These are phyloP conservation scores for Psilanteris sp. DNA, from an alignment of 1,140 invertebrate genomes.

Conservation along the genomic window DNA sequence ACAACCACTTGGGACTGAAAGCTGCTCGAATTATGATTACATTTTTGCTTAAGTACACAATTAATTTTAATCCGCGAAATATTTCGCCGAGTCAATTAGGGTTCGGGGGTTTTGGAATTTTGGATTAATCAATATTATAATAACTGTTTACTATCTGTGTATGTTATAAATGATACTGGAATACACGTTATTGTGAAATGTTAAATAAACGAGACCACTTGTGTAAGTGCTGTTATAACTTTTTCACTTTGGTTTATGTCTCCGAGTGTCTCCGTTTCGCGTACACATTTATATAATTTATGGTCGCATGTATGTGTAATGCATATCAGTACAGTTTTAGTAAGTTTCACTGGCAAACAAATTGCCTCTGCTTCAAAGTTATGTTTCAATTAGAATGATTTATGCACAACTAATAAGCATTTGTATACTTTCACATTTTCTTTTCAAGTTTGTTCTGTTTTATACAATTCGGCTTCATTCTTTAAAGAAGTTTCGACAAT, in stretches of 20 bases:
- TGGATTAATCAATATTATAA: too few species aligned
- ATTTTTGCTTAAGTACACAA: too few species aligned
- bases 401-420: neutral
- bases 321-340: slow-evolving; percentile 38
- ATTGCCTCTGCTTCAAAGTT: slow-evolving; percentile 15
- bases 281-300: slow-evolving; percentile 43
- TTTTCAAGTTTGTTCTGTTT: too few species aligned
- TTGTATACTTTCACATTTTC: too few species aligned
- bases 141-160: too few species aligned
- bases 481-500: too few species aligned
- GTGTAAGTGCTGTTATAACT: slow-evolving; percentile 53
- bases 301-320: slow-evolving; percentile 24
- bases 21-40: too few species aligned
- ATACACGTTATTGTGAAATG: slow-evolving; percentile 1
- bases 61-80: too few species aligned
- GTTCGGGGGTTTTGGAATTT: too few species aligned
- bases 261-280: slow-evolving; percentile 2
- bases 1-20: too few species aligned
- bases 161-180: neutral
- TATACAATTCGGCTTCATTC: too few species aligned
- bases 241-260: slow-evolving; percentile 34
- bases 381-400: slow-evolving; percentile 30
- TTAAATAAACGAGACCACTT: slow-evolving; percentile 42
- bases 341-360: slow-evolving; percentile 24
- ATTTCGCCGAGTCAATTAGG: too few species aligned